Base-by-base conservation (phyloP, 92 coral and sea anemone species). In the Palythoa caribaeorum region DNA sequence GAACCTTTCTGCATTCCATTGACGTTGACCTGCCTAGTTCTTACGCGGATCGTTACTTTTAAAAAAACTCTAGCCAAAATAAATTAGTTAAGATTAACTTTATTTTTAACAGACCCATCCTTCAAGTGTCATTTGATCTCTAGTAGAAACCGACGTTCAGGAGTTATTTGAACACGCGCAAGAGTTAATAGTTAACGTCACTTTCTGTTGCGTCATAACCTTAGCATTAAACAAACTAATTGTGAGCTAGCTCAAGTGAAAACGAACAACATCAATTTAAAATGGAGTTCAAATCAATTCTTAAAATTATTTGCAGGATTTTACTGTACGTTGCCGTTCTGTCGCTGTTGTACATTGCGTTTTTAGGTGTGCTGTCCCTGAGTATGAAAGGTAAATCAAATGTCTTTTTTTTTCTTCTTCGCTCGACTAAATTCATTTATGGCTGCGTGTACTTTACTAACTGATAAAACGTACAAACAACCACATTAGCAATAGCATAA, bases 361-460 rank as follows among this genome's bases (percentile, higher is more conserved):
- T 50, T 76, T 17, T 76, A 20, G 37, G 60, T 10, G 79, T 39
- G 11, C 17, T 76, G 28, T 76, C 79, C 0, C 48, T 60, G 79
- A 48, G 79, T 20, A 52, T 48, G n/a, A 50, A 76, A 50, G 79
- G 79, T 76, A 76, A 50, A 52, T 50, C 52, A 72, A 4, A 17
- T 3, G 2, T 3, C 4, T 3, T 19, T 17, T 63, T 16, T 3
- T 19, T 17, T 63, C 10, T 63, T 17, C 6, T 16, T 63, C 1
- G 17, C 9, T 19, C 70, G 9, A 63, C 9, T 63, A 9, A 63
- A 16, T 35, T 63, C 3, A n/a, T 63, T 63, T n/a, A 21, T 28
- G 28, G 28, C 28, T 28, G 28, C 28, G 28, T 28, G 28, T 28
- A 28, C 28, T 28, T 28, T 28, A 28, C 0, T 28, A 28, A 28